A percentile compares a stretch with the other conserved stretches of the same genome.
Evolutionary conservation across 1,140 invertebrate species (phyloP).

Genomic region (Heliothis subflexa): DNA sequence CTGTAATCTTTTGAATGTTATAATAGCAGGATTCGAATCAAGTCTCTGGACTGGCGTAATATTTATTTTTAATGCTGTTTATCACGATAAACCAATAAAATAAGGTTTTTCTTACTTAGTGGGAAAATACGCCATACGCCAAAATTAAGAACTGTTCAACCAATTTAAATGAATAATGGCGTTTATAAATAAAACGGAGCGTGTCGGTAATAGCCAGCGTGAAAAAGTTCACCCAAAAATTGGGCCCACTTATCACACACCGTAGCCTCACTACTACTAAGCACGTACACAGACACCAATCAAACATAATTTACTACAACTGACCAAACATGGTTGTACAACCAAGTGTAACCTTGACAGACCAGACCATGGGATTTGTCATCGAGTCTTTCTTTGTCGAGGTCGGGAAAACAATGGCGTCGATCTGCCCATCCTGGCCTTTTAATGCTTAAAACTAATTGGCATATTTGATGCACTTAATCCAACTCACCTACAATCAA

Average conservation of each 20-base stretch:
- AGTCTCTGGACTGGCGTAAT: too few species aligned
- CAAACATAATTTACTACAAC: slow-evolving; percentile 58
- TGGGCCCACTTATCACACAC: slow-evolving; percentile 15
- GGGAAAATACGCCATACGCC: not conserved
- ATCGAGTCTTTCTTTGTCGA: slow-evolving; percentile 76
- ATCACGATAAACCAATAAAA: not conserved
- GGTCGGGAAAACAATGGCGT: slow-evolving; percentile 74
- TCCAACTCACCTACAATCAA: slow-evolving; percentile 10
- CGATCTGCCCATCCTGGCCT: slow-evolving; percentile 74
- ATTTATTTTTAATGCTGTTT: too few species aligned
- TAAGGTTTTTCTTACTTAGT: not conserved
- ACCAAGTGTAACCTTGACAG: slow-evolving; percentile 74
- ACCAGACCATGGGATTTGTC: slow-evolving; percentile 65
- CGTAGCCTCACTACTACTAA: slow-evolving; percentile 12
- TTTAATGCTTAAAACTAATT: slow-evolving; percentile 63
- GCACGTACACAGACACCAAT: slow-evolving; percentile 42
- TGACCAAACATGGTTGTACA: slow-evolving; percentile 55
- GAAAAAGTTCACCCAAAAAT: not conserved
- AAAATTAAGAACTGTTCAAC: not conserved
- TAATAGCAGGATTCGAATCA: too few species aligned
- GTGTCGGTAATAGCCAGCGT: not conserved
- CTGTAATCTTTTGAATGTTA: too few species aligned
- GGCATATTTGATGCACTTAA: slow-evolving; percentile 53
- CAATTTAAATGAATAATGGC: not conserved
- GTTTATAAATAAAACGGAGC: slow-evolving; percentile 2